A percentile compares a stretch with the other conserved stretches of the same genome.
These are phyloP conservation scores for Leptatherina wallacei DNA, from an alignment of 2,797 vertebrate genomes.

Conservation along the genomic window DNA sequence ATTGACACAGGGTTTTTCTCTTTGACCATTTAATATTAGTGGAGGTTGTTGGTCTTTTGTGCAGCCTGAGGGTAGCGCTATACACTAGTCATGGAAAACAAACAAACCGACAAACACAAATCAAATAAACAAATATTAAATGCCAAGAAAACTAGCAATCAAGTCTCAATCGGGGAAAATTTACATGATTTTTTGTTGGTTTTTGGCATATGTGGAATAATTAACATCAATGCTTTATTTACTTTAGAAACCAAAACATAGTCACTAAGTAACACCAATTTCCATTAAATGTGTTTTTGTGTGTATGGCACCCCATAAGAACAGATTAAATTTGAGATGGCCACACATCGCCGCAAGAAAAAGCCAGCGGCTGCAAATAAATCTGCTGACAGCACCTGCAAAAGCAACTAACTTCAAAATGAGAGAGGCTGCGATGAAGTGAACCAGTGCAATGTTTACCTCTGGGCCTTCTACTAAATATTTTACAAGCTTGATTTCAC, in stretches of 20 bases:
- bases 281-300: neutral
- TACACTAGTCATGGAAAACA: neutral
- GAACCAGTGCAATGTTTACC: slow-evolving; percentile 41
- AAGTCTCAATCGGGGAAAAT: neutral
- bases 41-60: slow-evolving; percentile 14
- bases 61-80: neutral
- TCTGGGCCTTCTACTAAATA: slow-evolving; percentile 52
- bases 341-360: slow-evolving; percentile 36
- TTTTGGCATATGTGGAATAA: neutral
- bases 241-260: slow-evolving; percentile 2
- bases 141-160: neutral
- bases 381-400: slow-evolving; percentile 49
- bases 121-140: too few relatives aligned
- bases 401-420: slow-evolving; percentile 49
- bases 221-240: neutral
- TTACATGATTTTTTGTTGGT: neutral
- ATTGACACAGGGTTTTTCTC: neutral
- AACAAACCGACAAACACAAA: neutral
- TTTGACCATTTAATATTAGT: neutral
- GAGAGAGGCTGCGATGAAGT: slow-evolving; percentile 51
- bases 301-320: neutral
- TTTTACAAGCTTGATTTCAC: slow-evolving; percentile 61
- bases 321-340: slow-evolving; percentile 10
- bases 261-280: slow-evolving; percentile 5
- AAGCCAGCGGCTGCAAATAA: slow-evolving; percentile 51